Evolutionary conservation across 2,888 invertebrate genomes (phyloP), one percentile per base, ranked within the genome.

Genomic region (Ditula angustiorana): DNA sequence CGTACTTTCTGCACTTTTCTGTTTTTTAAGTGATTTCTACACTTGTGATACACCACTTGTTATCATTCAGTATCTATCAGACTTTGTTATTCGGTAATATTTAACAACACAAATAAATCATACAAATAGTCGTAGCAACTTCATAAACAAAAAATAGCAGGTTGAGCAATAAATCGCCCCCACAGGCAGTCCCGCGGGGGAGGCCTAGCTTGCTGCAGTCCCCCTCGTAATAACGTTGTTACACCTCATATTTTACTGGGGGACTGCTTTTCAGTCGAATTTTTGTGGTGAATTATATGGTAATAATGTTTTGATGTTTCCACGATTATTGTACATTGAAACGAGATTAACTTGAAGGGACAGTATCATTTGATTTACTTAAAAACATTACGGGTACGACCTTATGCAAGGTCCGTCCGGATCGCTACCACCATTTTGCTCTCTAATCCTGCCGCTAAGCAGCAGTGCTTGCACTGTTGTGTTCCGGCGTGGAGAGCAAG

Each of bases 211-310:
- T 33, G 52, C 57, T 41, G 37, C 56, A 49, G 28, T 37, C 23
- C 41, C 50, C 57, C 50, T 26, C 46, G 28, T 66, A 57, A 61
- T 56, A 66, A 61, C 52, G 61, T 52, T 52, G 61, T 61, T 56
- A 30, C 61, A 61, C 66, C 61, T 61, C 66, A 61, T 56, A 61
- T 44, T 60, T 55, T 19, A 28, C 37, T 37, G 53, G 19, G 46
- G 21, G 37, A 23, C 21, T 47, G 23, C 26, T 47, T 52, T 41
- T 24, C 55, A 23, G 23, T 47, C n/a, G 8, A n/a, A 1, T 21
- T 46, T 23, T 23, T n/a, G n/a, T n/a, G 16, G 26, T 28, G 30
- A 50, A 30, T 28, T 50, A 28, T 30, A 49, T 49, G 41, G 19
- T 41, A 41, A 41, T 41, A 19, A 19, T 19, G 41, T 41, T 41